phyloP scores from a whole-genome alignment of 2,797 vertebrate species.

The Rhinogobio ventralis region DNA sequence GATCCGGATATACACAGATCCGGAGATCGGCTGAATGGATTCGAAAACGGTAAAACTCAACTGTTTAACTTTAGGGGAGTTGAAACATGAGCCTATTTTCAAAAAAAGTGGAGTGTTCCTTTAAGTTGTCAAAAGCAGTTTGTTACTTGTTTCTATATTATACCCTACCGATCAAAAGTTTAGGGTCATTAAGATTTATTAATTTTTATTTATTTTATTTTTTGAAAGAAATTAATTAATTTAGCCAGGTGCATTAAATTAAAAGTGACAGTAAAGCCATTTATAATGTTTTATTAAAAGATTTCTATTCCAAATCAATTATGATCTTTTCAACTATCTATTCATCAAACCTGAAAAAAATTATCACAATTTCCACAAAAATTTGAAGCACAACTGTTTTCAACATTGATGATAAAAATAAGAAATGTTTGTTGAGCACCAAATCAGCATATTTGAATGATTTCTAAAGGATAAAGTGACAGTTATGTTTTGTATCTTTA shows the following conservation, averaged over 20 bases:
- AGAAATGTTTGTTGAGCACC: not conserved
- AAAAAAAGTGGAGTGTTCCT: no score
- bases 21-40: no score
- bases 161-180: not conserved
- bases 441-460: not conserved
- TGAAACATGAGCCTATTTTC: no score
- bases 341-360: not conserved
- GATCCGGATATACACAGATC: no score
- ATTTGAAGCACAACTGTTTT: not conserved
- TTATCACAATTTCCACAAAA: not conserved
- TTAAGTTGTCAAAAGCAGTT: not conserved
- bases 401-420: not conserved
- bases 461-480: not conserved
- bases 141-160: not conserved
- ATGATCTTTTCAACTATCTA: not conserved
- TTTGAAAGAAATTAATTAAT: not conserved
- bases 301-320: not conserved
- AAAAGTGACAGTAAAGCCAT: not conserved
- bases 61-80: no score
- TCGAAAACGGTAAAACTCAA: no score
- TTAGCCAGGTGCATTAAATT: not conserved
- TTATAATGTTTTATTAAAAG: not conserved
- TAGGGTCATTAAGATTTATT: not conserved
- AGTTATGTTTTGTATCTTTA: conserved; percentile 27
- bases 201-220: no score